A percentile compares a stretch with the other conserved stretches of the same genome.
Evolutionary conservation across 1,140 invertebrate genomes (phyloP).

Genomic region (Euwallacea similis): DNA sequence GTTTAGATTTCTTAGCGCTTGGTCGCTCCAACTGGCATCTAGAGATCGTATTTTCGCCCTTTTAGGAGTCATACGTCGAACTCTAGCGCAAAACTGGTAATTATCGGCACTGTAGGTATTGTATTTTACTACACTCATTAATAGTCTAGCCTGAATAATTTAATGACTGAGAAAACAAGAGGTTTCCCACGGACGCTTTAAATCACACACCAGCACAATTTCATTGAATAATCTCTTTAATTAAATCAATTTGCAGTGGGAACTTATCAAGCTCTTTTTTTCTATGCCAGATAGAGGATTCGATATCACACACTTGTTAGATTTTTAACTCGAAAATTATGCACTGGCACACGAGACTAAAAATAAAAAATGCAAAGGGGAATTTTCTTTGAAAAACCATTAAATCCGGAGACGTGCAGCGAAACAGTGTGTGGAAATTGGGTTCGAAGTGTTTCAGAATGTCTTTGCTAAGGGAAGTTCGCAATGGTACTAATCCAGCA

Average conservation of each 20-base stretch:
- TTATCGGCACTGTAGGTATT: background rate
- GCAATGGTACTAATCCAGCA: too few species aligned
- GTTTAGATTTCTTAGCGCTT: too few species aligned
- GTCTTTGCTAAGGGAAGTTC: too few species aligned
- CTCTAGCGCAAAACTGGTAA: background rate
- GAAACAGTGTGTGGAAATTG: too few species aligned
- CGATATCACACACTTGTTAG: background rate
- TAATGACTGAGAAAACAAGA: slow-evolving; percentile 23
- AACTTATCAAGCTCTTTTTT: slow-evolving; percentile 9
- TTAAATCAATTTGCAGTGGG: slow-evolving; percentile 27
- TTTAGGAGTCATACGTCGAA: too few species aligned
- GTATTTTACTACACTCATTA: slow-evolving; percentile 7
- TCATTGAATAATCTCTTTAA: slow-evolving; percentile 21
- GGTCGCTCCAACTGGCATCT: too few species aligned
- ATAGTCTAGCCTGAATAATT: slow-evolving; percentile 22
- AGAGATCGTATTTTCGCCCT: too few species aligned
- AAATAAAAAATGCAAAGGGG: too few species aligned
- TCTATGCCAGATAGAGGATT: background rate
- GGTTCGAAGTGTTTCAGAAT: too few species aligned
- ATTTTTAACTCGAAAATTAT: too few species aligned
- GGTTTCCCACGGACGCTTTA: slow-evolving; percentile 21
- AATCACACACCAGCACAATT: slow-evolving; percentile 28
- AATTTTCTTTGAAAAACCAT: too few species aligned
- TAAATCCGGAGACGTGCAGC: too few species aligned
- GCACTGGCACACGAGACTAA: background rate